Evolutionary conservation across 2,797 vertebrate species (phyloP).

Genomic region (Myotis daubentonii): DNA sequence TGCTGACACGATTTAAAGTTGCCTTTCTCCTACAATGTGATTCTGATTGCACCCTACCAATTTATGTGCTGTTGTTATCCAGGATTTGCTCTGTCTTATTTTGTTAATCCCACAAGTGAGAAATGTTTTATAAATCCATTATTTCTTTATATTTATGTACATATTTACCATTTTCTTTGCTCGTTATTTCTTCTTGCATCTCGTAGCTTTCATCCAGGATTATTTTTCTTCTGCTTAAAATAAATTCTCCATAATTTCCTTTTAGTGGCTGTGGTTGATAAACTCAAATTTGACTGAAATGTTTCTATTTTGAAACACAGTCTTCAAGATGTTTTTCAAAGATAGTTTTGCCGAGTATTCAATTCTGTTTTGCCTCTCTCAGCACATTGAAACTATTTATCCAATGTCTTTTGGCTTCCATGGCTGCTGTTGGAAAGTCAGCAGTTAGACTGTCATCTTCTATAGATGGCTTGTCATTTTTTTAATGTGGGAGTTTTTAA

Average conservation of each 20-base stretch:
- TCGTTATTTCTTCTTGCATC: neutral
- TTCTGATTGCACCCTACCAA: neutral
- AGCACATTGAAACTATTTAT: neutral
- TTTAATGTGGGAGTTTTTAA: neutral
- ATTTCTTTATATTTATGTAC: neutral
- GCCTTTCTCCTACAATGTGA: neutral
- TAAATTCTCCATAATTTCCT: slow-evolving; percentile 28
- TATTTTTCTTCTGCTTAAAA: slow-evolving; percentile 41
- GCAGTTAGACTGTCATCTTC: neutral
- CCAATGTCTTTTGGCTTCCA: neutral
- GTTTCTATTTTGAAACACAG: slow-evolving; percentile 28
- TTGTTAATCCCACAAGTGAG: slow-evolving; percentile 30
- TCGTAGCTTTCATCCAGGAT: neutral
- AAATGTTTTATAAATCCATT: neutral
- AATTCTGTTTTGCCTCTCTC: neutral
- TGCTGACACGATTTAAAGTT: neutral
- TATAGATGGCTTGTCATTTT: neutral
- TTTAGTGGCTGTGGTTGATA: neutral
- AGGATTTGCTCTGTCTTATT: slow-evolving; percentile 12
- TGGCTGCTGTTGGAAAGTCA: neutral
- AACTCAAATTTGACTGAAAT: slow-evolving; percentile 35
- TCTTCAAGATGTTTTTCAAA: slow-evolving; percentile 37
- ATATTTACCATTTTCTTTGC: neutral
- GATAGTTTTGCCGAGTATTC: neutral
- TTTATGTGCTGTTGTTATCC: neutral